Evolutionary conservation across 2,113 vertebrate species (phyloP).

Genomic region (Passer domesticus): DNA sequence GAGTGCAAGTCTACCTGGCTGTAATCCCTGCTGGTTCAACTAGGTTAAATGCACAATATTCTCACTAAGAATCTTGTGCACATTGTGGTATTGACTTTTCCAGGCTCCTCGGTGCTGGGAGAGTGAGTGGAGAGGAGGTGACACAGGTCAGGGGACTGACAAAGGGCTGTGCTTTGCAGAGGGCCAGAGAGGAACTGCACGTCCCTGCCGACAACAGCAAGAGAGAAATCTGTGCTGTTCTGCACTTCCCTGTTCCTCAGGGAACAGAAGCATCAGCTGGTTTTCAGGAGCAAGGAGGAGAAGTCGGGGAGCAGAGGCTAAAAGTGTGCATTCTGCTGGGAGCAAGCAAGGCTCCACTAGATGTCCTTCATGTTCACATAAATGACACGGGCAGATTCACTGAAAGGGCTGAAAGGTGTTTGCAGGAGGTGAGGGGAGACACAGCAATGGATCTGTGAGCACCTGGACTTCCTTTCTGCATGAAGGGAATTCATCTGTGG

Average conservation of each 20-base stretch:
- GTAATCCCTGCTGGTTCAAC: not conserved
- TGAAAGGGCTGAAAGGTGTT: not conserved
- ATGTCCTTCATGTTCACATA: slow-evolving; percentile 66
- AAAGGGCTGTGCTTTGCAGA: not conserved
- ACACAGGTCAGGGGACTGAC: not conserved
- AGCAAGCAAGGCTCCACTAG: slow-evolving; percentile 57
- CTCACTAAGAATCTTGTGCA: not conserved
- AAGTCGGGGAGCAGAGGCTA: not conserved
- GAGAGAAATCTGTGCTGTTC: not conserved
- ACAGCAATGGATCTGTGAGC: not conserved
- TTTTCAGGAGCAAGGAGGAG: not conserved
- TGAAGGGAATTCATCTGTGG: not conserved
- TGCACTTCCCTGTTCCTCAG: not conserved
- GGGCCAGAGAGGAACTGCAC: not conserved
- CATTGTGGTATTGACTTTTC: not conserved
- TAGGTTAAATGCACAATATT: not conserved
- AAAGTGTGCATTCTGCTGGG: not conserved
- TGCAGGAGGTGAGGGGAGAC: not conserved
- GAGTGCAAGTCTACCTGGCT: not conserved
- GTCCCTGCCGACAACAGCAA: not conserved
- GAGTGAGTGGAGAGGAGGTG: not conserved
- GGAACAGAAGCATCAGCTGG: not conserved
- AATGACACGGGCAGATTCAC: slow-evolving; percentile 11
- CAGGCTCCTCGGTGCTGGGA: not conserved
- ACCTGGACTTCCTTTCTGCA: not conserved